Conservation (phyloP, 2,797 vertebrate species). For the Rhabdomys pumilio region DNA sequence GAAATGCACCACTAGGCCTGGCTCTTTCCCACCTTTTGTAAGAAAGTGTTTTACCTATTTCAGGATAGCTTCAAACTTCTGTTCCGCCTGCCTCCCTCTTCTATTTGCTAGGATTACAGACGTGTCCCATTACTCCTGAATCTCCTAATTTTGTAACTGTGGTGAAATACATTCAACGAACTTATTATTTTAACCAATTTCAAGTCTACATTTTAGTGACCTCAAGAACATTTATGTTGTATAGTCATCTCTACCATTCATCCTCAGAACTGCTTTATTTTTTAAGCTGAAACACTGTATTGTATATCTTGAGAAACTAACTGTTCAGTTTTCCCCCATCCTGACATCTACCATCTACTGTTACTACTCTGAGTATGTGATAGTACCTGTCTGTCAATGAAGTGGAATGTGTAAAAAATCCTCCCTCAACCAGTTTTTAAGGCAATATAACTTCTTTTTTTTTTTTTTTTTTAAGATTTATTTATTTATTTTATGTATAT, state of each 20-base stretch:
- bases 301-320: not conserved
- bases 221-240: conserved; percentile 10
- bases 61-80: not conserved
- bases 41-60: not conserved
- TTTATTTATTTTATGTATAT: too few relatives aligned
- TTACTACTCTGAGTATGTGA: conserved; percentile 25
- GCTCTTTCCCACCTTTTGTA: not conserved
- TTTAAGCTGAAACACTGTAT: not conserved
- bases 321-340: not conserved
- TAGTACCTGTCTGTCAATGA: not conserved
- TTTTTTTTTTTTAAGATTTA: too few relatives aligned
- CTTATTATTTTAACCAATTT: not conserved
- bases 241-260: not conserved
- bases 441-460: not conserved
- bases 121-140: not conserved
- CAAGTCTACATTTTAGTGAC: not conserved
- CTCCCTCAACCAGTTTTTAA: not conserved
- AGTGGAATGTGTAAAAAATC: not conserved
- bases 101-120: not conserved
- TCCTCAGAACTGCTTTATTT: not conserved
- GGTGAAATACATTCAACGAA: conserved; percentile 10
- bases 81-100: not conserved
- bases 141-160: not conserved
- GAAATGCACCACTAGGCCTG: not conserved
- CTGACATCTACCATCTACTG: not conserved